These are phyloP conservation scores for Drosophila antonietae DNA, from an alignment of 2,888 invertebrate genomes.

Conservation along the genomic window DNA sequence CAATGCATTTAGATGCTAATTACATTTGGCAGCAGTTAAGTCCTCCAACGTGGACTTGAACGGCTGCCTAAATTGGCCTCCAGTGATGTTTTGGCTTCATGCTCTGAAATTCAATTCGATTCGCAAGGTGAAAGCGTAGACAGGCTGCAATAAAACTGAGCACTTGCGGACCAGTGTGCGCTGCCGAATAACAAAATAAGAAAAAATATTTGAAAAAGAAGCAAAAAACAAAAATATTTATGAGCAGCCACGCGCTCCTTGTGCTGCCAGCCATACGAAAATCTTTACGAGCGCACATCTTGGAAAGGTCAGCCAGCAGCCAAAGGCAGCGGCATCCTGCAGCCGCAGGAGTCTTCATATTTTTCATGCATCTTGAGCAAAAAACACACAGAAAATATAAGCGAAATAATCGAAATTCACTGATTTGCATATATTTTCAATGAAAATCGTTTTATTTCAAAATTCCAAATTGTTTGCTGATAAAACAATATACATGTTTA, in stretches of 20 bases:
- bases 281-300: conserved; percentile 10
- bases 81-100: conserved; percentile 25
- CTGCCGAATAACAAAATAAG: conserved; percentile 2
- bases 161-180: conserved; percentile 12
- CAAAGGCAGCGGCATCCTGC: conserved; percentile 9
- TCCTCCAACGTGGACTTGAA: conserved; percentile 10
- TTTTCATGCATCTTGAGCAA: conserved; percentile 13
- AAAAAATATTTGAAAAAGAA: background rate
- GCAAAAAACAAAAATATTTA: conserved; percentile 29
- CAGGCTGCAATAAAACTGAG: conserved; percentile 28
- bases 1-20: conserved; percentile 68
- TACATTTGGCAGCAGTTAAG: conserved; percentile 51
- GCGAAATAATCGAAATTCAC: conserved; percentile 6
- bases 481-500: conserved; percentile 3
- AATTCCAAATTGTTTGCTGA: conserved; percentile 7
- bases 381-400: conserved; percentile 1
- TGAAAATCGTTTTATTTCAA: conserved; percentile 1
- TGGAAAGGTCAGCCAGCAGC: conserved; percentile 21
- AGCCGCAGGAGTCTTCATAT: conserved; percentile 15
- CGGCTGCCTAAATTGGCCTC: conserved; percentile 28
- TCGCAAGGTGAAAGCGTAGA: conserved; percentile 10
- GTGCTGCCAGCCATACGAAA: conserved; percentile 10
- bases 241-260: conserved; percentile 37
- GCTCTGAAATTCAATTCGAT: conserved; percentile 25
- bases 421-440: conserved; percentile 9